Evolutionary conservation across 92 coral and sea anemone genomes (phyloP).

Genomic region (Epizoanthus ramosus): DNA sequence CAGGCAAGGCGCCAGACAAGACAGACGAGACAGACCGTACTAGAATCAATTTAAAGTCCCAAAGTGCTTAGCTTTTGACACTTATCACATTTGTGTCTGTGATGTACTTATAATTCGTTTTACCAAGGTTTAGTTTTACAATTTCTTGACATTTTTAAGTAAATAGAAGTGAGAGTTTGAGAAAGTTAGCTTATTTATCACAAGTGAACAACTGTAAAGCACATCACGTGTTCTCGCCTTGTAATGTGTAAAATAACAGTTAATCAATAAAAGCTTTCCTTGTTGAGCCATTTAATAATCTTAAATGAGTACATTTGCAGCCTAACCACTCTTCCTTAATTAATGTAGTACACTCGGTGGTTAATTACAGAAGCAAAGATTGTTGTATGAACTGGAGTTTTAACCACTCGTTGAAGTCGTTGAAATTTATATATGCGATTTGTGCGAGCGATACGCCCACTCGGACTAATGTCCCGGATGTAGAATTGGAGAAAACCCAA

Average conservation of each 20-base stretch:
- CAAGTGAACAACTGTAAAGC: neutral
- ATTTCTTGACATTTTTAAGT: conserved; percentile 8
- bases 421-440: no score
- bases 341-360: no score
- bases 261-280: conserved; percentile 16
- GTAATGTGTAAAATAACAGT: neutral
- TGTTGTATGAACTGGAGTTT: no score
- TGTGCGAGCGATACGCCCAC: no score
- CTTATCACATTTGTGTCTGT: neutral
- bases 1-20: conserved; percentile 88
- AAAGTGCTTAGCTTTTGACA: neutral
- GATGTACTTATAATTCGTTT: conserved; percentile 2
- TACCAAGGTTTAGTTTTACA: neutral
- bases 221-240: neutral
- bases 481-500: no score
- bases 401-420: no score
- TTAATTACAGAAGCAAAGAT: no score
- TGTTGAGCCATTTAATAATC: no score
- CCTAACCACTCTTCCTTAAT: no score
- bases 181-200: conserved; percentile 27
- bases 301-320: no score
- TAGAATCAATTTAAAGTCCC: conserved; percentile 39
- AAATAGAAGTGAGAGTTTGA: neutral
- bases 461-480: no score
- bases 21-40: conserved; percentile 84